Conservation (phyloP, 2,888 invertebrate species). For the Himalopsyche anomala region DNA sequence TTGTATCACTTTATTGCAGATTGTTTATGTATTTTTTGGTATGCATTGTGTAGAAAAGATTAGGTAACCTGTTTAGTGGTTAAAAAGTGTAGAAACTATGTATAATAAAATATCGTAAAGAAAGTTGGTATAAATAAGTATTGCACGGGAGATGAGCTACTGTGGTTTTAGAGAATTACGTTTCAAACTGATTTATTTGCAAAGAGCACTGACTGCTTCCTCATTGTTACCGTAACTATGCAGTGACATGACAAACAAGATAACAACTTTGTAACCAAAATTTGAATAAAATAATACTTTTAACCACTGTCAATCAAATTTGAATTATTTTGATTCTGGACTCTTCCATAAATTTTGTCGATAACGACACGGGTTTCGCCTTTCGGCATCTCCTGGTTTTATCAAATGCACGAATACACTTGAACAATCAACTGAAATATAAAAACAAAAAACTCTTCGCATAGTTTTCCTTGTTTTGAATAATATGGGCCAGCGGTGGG, state of each 20-base stretch:
- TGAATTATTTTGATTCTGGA: too few species aligned
- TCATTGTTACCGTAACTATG: constrained; percentile 55
- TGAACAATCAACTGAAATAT: too few species aligned
- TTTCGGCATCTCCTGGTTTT: too few species aligned
- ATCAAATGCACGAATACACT: too few species aligned
- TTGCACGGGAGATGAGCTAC: constrained; percentile 62
- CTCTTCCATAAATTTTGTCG: too few species aligned
- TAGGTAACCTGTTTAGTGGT: neutral
- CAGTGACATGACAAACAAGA: constrained; percentile 29
- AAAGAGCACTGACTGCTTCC: constrained; percentile 59
- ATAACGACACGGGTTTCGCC: too few species aligned
- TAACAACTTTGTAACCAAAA: neutral
- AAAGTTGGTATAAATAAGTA: constrained; percentile 54
- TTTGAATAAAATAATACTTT: neutral
- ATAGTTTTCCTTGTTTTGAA: too few species aligned
- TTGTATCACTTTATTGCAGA: too few species aligned
- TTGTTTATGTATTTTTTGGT: neutral
- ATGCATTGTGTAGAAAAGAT: neutral
- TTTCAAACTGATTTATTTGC: constrained; percentile 64
- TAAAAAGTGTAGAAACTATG: neutral
- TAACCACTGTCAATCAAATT: neutral
- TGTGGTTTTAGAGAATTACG: constrained; percentile 64
- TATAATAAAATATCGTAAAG: constrained; percentile 28
- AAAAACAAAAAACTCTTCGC: too few species aligned
- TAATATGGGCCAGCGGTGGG: too few species aligned